Conservation (phyloP, 1,140 invertebrate species). For the Drosophila rufa region DNA sequence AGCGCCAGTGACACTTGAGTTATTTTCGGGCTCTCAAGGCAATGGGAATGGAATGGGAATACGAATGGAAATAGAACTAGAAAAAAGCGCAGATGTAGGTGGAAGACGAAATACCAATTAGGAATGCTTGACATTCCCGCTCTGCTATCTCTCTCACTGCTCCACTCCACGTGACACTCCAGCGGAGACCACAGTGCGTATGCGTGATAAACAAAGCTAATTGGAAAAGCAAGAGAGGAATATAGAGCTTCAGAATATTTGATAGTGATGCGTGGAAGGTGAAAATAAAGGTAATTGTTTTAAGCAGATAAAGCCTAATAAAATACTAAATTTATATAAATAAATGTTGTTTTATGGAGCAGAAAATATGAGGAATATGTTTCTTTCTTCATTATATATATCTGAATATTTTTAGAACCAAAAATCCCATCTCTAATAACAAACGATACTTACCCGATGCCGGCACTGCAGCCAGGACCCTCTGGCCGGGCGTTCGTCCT, state of each 20-base stretch:
- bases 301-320: neutral
- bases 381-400: neutral
- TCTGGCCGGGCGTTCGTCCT: conserved; percentile 44
- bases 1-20: conserved; percentile 69
- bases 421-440: conserved; percentile 9
- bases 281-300: neutral
- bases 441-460: conserved; percentile 51
- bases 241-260: neutral
- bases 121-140: conserved; percentile 60
- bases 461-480: conserved; percentile 44
- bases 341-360: no score
- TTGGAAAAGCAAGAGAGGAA: conserved; percentile 49
- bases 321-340: no score
- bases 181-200: conserved; percentile 59
- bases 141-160: neutral
- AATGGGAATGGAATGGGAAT: conserved; percentile 17
- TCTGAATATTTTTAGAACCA: no score
- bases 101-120: conserved; percentile 74
- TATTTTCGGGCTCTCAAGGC: conserved; percentile 61
- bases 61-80: conserved; percentile 2
- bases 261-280: neutral
- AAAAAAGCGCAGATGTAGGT: conserved; percentile 47
- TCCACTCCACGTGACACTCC: conserved; percentile 25
- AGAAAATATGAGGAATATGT: neutral
- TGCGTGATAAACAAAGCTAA: conserved; percentile 81